phyloP scores from a whole-genome alignment of 2,888 invertebrate genomes.

The Portevinia maculata region DNA sequence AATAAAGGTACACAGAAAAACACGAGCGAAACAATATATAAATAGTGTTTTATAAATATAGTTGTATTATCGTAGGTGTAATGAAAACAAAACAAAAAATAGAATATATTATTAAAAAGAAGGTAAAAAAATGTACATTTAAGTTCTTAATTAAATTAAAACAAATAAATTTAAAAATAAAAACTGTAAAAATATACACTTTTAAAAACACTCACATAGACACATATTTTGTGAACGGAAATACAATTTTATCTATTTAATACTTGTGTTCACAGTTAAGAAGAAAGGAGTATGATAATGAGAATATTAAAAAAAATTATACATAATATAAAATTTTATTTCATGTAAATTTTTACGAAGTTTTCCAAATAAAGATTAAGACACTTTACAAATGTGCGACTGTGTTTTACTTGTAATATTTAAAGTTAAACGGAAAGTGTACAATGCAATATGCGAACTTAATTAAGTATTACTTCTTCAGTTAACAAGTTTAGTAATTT shows the following conservation, averaged over 20 bases:
- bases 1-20: constrained; percentile 46
- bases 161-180: constrained; percentile 48
- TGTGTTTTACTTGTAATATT: constrained; percentile 4
- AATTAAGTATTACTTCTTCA: too few species aligned
- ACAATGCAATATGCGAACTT: too few species aligned
- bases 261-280: constrained; percentile 69
- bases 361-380: constrained; percentile 82
- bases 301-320: constrained; percentile 60
- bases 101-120: constrained; percentile 66
- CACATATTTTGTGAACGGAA: constrained; percentile 64
- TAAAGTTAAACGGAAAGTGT: too few species aligned
- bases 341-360: constrained; percentile 75
- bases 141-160: constrained; percentile 69
- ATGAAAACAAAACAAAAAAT: constrained; percentile 61
- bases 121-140: constrained; percentile 59
- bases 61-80: constrained; percentile 74
- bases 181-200: constrained; percentile 77
- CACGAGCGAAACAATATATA: constrained; percentile 62
- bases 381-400: constrained; percentile 74
- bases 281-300: constrained; percentile 45
- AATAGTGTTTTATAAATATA: constrained; percentile 75
- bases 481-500: too few species aligned
- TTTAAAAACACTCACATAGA: constrained; percentile 75
- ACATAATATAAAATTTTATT: constrained; percentile 72
- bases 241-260: constrained; percentile 67